Conservation (phyloP, 30 jellyfish, hydroid and myxozoan genomes). For the Sanderia malayensis region DNA sequence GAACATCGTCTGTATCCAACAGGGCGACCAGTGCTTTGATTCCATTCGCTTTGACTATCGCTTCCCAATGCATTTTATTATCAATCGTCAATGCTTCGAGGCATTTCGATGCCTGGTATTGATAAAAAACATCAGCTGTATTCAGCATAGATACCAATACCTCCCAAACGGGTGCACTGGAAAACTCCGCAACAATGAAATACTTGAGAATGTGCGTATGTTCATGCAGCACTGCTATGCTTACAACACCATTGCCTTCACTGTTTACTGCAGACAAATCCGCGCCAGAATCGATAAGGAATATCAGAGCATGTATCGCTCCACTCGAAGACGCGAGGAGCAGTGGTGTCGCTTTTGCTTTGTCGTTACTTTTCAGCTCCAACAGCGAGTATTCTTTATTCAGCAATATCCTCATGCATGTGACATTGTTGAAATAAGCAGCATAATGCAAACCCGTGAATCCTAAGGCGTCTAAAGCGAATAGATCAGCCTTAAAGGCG, state of each 20-base stretch:
- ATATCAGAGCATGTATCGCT: slow-evolving; percentile 36
- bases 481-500: slow-evolving; percentile 58
- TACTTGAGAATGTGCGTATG: slow-evolving; percentile 57
- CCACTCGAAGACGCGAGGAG: slow-evolving; percentile 73
- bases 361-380: slow-evolving; percentile 41
- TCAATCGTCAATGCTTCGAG: slow-evolving; percentile 53
- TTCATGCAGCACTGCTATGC: slow-evolving; percentile 61
- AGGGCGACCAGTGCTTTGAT: slow-evolving; percentile 48
- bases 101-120: slow-evolving; percentile 51
- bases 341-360: slow-evolving; percentile 34
- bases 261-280: slow-evolving; percentile 28
- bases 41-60: slow-evolving; percentile 42
- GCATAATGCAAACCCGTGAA: slow-evolving; percentile 68
- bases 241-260: slow-evolving; percentile 35
- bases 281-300: slow-evolving; percentile 33
- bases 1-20: slow-evolving; percentile 34
- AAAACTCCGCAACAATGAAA: slow-evolving; percentile 20
- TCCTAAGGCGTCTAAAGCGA: slow-evolving; percentile 46
- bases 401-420: slow-evolving; percentile 39
- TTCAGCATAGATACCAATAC: slow-evolving; percentile 49
- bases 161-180: slow-evolving; percentile 61
- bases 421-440: slow-evolving; percentile 51
- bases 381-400: slow-evolving; percentile 20
- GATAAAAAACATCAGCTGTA: slow-evolving; percentile 7
- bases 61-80: slow-evolving; percentile 41